Base-by-base conservation (phyloP, 2,888 invertebrate species). In the Amblyjoppa fuscipennis region DNA sequence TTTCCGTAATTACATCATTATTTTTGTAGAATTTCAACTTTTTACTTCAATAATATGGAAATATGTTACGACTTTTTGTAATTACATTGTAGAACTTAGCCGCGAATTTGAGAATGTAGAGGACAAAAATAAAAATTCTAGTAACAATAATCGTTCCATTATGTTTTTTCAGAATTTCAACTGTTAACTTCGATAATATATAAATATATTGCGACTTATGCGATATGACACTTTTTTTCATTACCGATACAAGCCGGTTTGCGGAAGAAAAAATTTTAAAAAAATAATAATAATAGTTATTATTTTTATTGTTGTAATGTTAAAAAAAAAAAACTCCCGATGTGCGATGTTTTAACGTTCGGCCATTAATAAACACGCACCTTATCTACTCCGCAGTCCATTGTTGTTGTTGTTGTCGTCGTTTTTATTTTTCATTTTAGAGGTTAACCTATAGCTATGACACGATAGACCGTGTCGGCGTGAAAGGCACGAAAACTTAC, bases 311-410 rank as follows among this genome's bases (percentile, higher is more conserved):
- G 1, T 49, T 49, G 16, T 16, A 49, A 16, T 16, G 3, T 49
- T 16, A 4, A 49, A 49, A 28, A 59, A 28, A 59, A 28, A 59
- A 20, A 20, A 28, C 7, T 59, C 11, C 28, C 2, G 2, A 11
- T 11, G 28, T 4, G 9, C 59, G 9, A 59, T 11, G 59, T 13
- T 59, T 59, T 13, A 13, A 13, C 2, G 11, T 59, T 59, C 3
- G 25, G 9, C 16, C 5, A 59, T 11, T 11, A 13, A 28, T 28
- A 90, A 82, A 82, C 82, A 86, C 87, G 71, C 45, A 16, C 61
- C 71, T 38, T 31, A 53, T 68, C 61, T 3, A 25, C 16, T 45
- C 2, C 25, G 16, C 71, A 64, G 11, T 73, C 34, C 66, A 73
- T 41, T 73, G 73, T 71, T 78, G 73, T 73, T 71, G 31, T 3